Percentiles rank a stretch among this genome's conserved stretches.
phyloP scores from a whole-genome alignment of 2,888 invertebrate species.

The Galerucella nymphaeae region DNA sequence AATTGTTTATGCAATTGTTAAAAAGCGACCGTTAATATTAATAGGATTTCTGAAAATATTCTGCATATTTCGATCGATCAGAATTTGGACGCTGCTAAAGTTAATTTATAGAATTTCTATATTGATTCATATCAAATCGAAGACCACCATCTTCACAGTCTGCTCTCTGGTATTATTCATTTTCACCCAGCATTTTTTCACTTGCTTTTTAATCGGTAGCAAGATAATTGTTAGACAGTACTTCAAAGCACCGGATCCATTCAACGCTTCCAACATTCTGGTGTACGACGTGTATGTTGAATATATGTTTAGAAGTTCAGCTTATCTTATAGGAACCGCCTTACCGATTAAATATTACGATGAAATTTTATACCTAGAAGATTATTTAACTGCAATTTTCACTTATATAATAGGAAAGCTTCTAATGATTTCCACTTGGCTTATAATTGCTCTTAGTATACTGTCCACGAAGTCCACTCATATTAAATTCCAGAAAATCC shows the following conservation, averaged over 20 bases:
- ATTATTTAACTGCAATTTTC: constrained; percentile 32
- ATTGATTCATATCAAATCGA: background rate
- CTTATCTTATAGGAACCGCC: background rate
- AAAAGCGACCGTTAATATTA: background rate
- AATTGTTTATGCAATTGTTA: background rate
- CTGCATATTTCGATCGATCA: constrained; percentile 13
- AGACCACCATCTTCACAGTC: background rate
- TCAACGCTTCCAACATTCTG: constrained; percentile 8
- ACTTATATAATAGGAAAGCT: constrained; percentile 46
- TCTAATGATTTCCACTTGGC: constrained; percentile 40
- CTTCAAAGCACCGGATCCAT: background rate
- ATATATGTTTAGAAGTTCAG: constrained; percentile 8
- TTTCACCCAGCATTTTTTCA: background rate
- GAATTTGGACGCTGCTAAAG: constrained; percentile 22
- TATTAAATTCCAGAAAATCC: constrained; percentile 62
- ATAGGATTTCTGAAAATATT: constrained; percentile 25
- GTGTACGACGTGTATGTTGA: background rate
- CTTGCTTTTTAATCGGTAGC: background rate
- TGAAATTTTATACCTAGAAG: constrained; percentile 21
- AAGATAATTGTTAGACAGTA: background rate
- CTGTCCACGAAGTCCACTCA: constrained; percentile 54
- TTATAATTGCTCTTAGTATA: constrained; percentile 37
- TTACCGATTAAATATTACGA: background rate
- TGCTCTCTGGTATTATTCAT: background rate
- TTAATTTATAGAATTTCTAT: background rate